phyloP scores from a whole-genome alignment of 2,888 invertebrate species.

The Drosophila koepferae region DNA sequence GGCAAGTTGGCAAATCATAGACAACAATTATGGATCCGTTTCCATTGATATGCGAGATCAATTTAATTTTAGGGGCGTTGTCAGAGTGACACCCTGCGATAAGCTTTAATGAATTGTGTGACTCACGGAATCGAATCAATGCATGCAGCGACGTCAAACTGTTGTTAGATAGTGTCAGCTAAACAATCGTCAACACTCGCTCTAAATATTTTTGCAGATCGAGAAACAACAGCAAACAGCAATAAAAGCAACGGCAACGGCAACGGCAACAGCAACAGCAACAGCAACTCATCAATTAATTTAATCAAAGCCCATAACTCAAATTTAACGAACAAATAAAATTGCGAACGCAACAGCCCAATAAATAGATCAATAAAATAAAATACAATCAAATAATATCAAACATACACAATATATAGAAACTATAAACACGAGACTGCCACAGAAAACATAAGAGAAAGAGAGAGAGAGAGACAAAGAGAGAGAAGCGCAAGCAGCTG shows the following conservation, averaged over 20 bases:
- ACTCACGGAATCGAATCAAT: constrained; percentile 54
- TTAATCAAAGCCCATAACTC: constrained; percentile 73
- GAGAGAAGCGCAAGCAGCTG: constrained; percentile 16
- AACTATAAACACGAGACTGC: constrained; percentile 21
- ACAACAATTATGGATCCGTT: constrained; percentile 15
- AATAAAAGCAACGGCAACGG: constrained; percentile 13
- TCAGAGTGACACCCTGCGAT: constrained; percentile 13
- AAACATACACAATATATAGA: constrained; percentile 20
- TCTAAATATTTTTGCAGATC: constrained; percentile 54
- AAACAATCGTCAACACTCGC: constrained; percentile 33
- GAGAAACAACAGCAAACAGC: constrained; percentile 13
- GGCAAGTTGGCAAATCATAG: background rate
- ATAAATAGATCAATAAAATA: constrained; percentile 73
- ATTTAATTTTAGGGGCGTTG: constrained; percentile 45
- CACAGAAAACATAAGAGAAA: constrained; percentile 2
- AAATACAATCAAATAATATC: constrained; percentile 30
- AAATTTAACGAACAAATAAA: constrained; percentile 80
- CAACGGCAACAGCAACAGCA: constrained; percentile 17
- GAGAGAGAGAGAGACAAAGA: background rate
- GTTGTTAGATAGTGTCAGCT: constrained; percentile 21
- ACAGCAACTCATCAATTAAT: constrained; percentile 66
- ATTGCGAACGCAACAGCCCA: constrained; percentile 65
- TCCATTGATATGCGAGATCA: constrained; percentile 5
- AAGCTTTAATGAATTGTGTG: constrained; percentile 35
- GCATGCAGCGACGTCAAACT: constrained; percentile 67